Evolutionary conservation across 2,888 invertebrate species (phyloP).

Genomic region (Dione juno): DNA sequence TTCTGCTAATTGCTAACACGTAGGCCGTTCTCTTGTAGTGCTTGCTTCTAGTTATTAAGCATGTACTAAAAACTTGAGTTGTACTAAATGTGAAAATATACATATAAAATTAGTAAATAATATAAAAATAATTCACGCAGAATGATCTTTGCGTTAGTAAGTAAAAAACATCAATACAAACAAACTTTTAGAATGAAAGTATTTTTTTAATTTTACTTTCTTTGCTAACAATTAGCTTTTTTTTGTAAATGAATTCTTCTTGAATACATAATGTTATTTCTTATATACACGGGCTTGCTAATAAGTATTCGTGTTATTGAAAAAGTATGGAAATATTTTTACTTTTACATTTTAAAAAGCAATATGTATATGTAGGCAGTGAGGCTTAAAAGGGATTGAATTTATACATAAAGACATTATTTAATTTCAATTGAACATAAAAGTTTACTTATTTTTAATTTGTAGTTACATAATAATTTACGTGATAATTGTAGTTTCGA

Average conservation of each 20-base stretch:
- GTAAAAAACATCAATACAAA: background rate
- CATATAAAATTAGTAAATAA: too few relatives aligned
- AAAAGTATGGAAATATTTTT: background rate
- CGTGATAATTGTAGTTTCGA: background rate
- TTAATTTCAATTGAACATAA: background rate
- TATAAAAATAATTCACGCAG: too few relatives aligned
- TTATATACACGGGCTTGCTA: background rate
- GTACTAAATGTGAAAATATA: too few relatives aligned
- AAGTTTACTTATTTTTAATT: background rate
- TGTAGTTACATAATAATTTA: too few relatives aligned
- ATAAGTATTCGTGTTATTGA: background rate
- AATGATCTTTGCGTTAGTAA: background rate
- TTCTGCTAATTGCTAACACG: too few relatives aligned
- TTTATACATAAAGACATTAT: background rate
- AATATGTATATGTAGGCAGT: background rate
- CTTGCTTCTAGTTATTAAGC: too few relatives aligned
- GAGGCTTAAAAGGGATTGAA: background rate
- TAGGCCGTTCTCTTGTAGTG: too few relatives aligned
- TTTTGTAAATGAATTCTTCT: background rate
- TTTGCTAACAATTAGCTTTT: background rate
- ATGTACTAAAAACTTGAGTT: too few relatives aligned
- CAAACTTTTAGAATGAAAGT: background rate
- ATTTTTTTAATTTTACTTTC: background rate
- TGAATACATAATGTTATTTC: background rate
- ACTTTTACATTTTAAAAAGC: constrained; percentile 3